Base-by-base conservation (phyloP, 1,140 invertebrate genomes). In the Apis dorsata region DNA sequence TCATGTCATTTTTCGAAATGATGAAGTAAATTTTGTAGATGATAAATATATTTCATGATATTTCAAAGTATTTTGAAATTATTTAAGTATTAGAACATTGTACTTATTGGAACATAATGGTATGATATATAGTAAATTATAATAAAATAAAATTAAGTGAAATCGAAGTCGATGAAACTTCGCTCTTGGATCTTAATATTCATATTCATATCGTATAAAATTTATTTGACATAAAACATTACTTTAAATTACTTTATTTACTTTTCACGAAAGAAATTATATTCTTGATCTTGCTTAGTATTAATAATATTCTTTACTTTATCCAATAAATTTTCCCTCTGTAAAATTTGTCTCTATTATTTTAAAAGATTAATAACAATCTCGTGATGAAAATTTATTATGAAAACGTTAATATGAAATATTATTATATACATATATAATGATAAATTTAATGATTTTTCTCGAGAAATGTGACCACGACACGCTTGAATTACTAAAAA, bases 401-500 rank as follows among this genome's bases (percentile, higher is more conserved):
- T 44, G 5, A 13, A 34, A 51, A 34, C 4, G 17, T 51, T 57
- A 60, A 68, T 17, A 11, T 68, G n/a, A 15, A 44, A 44, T 44
- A 44, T 44, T 44, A 44, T 44, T 49, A 17, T 5, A 17, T 9
- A 15, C 21, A 3, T 21, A 13, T 28, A 12, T 57, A 70, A 75
- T 63, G 34, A 81, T 19, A n/a, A 44, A 12, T 34, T 65, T 55
- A 24, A 78, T 62, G 81, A 75, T 78, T 73, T 83, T 59, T 68
- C 63, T 70, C 19, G 44, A 24, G 34, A 49, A 49, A 60, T 55
- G 59, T 44, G n/a, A 66, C 65, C 51, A 65, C 51, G 24, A 44
- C 49, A 81, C 83, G 87, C 62, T 86, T 34, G 87, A 81, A 65
- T 89, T 84, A 88, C 78, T 88, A 83, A 83, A 88, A 88, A 88